A percentile compares a stretch with the other conserved stretches of the same genome.
Evolutionary conservation across 2,888 invertebrate genomes (phyloP).

Genomic region (Eumerus sabulonum): DNA sequence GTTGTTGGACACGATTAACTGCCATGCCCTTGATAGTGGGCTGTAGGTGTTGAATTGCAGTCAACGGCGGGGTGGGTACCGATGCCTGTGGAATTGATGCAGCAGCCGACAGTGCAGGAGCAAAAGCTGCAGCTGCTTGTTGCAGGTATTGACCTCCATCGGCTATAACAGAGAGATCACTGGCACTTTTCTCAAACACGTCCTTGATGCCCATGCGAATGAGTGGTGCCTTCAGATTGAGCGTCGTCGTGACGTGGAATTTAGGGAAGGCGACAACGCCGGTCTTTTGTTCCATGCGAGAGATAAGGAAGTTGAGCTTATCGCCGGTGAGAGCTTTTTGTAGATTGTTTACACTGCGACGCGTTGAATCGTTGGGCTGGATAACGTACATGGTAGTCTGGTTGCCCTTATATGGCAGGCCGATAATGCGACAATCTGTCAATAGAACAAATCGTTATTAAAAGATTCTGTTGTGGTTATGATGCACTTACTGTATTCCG

Average conservation of each 20-base stretch:
- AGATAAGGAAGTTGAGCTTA: conserved; percentile 77
- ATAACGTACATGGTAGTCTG: conserved; percentile 84
- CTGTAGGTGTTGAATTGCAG: too few species aligned
- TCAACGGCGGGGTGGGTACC: not conserved
- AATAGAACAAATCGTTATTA: conserved; percentile 73
- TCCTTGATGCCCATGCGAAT: conserved; percentile 82
- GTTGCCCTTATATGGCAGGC: conserved; percentile 84
- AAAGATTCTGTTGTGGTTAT: not conserved
- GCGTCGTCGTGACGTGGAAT: conserved; percentile 84
- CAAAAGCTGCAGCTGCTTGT: not conserved
- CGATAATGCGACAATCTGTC: conserved; percentile 81
- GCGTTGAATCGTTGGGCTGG: conserved; percentile 81
- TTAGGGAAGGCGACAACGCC: conserved; percentile 84
- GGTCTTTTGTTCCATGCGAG: conserved; percentile 75
- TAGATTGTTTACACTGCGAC: conserved; percentile 78
- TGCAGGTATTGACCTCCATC: conserved; percentile 10
- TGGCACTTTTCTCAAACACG: conserved; percentile 82
- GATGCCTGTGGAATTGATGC: not conserved
- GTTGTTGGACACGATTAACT: not conserved
- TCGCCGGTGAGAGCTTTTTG: conserved; percentile 79
- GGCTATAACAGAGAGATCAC: conserved; percentile 85
- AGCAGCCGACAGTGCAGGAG: not conserved
- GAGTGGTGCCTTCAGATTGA: conserved; percentile 81
- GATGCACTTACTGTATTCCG: conserved; percentile 67
- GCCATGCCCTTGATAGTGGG: too few species aligned